Evolutionary conservation across 2,113 vertebrate genomes (phyloP).

Genomic region (Centropus bengalensis): DNA sequence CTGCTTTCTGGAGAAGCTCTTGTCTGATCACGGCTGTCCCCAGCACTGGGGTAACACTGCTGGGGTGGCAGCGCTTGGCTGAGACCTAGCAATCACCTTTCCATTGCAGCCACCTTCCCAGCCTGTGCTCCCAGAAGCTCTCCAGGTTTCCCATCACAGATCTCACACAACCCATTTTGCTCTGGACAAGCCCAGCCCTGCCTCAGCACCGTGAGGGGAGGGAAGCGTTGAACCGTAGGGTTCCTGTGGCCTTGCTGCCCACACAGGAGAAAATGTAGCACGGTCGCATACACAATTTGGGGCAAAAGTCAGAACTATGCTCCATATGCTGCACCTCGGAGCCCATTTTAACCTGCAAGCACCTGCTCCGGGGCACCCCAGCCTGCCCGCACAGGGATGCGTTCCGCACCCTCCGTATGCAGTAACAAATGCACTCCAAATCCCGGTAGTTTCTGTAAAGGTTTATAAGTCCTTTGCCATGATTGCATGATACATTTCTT

Average conservation of each 20-base stretch:
- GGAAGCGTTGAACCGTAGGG: rapidly evolving
- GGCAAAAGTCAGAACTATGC: rapidly evolving
- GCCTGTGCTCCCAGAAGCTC: background rate
- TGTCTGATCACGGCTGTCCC: rapidly evolving
- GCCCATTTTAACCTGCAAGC: background rate
- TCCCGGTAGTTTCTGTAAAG: slow-evolving; percentile 62
- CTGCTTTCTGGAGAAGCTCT: background rate
- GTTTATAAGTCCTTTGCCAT: slow-evolving; percentile 72
- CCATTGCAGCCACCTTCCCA: background rate
- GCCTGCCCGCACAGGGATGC: background rate
- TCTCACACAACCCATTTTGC: rapidly evolving
- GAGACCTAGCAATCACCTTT: rapidly evolving
- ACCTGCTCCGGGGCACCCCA: background rate
- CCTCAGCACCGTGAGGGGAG: rapidly evolving
- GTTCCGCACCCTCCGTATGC: rapidly evolving
- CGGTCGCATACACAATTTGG: rapidly evolving
- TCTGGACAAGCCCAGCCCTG: background rate
- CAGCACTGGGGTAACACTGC: rapidly evolving
- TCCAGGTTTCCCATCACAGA: rapidly evolving
- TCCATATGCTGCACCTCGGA: rapidly evolving
- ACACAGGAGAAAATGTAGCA: background rate
- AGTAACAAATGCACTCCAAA: slow-evolving; percentile 61
- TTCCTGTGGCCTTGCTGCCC: rapidly evolving
- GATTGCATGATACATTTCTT: slow-evolving; percentile 72
- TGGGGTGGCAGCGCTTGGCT: background rate